Conservation (phyloP, 1,140 invertebrate species). For the Aphelenchoides fujianensis region DNA sequence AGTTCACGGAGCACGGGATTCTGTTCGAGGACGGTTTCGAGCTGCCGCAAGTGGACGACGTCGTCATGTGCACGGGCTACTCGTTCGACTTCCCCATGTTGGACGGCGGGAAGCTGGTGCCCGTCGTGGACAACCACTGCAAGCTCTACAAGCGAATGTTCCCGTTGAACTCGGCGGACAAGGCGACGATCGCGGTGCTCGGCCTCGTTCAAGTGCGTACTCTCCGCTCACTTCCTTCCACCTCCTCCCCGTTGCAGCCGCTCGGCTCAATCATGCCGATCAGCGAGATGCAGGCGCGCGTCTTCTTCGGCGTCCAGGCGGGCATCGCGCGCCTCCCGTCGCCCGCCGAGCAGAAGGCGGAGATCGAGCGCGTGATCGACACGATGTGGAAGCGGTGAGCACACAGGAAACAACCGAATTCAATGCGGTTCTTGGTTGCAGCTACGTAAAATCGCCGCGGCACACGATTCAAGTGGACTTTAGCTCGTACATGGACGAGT, state of each 20-base stretch:
- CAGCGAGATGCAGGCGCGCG: not conserved
- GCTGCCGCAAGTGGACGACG: conserved; percentile 42
- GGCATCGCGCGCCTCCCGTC: not conserved
- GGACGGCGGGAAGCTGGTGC: conserved; percentile 38
- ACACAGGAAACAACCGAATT: no score
- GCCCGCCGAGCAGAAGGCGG: not conserved
- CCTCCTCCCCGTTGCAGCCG: not conserved
- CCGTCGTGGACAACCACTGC: conserved; percentile 55
- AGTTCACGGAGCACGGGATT: conserved; percentile 62
- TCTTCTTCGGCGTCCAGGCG: not conserved
- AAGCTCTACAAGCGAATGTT: conserved; percentile 65
- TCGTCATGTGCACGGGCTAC: conserved; percentile 60
- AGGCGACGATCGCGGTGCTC: conserved; percentile 61
- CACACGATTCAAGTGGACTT: no score
- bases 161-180: conserved; percentile 58
- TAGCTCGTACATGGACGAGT: conserved; percentile 64
- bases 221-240: not conserved
- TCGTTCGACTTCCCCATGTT: conserved; percentile 60
- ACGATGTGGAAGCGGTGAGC: no score
- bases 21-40: conserved; percentile 63
- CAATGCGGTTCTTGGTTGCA: no score
- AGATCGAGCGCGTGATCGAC: not conserved
- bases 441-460: no score
- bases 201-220: conserved; percentile 62
- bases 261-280: not conserved